Evolutionary conservation across 2,113 vertebrate species (phyloP), one percentile per base, ranked within the genome.

Genomic region (Melanerpes formicivorus): DNA sequence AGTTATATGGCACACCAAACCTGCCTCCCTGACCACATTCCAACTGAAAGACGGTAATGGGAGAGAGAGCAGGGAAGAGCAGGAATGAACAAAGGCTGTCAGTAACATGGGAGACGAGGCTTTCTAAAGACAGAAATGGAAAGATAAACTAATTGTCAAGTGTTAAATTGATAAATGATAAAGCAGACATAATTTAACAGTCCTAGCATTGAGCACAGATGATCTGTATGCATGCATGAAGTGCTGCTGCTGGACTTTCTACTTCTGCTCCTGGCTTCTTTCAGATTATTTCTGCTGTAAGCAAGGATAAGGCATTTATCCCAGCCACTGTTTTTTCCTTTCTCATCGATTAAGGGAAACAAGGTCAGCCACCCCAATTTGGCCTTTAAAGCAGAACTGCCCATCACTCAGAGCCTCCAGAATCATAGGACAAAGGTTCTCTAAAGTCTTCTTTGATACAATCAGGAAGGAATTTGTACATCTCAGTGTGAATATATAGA

Each of bases 91-190:
- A 91, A 92, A 91, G 58, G 52, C 75, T 74, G 52, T 64, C 84
- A 85, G 60, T 60, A 91, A 48, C 2, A 6, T 52, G 67, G 72
- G 67, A 95, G 84, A 64, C 42, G 66, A 80, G 89, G 50, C 40
- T 84, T 92, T 82, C 87, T 74, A 87, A 82, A 70, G 75, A 62
- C 81, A 93, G 78, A 76, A 89, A 89, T 80, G 23, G 58, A 70
- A 89, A 91, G 9, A 66, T 92, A 82, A 95, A 85, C 64, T 82
- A 70, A 89, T 91, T 82, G 87, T 77, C 46, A 55, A 77, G 87
- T 82, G 87, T 74, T 87, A 93, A 95, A 95, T 32, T 89, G 87
- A 87, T 89, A 85, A 87, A 80, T 70, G 60, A 92, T 87, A 91
- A 91, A 84, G 66, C 84, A 93, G 93, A 37, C 71, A 34, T 59